Evolutionary conservation across 2,888 invertebrate species (phyloP).

Genomic region (Scrobipalpa atriplicella): DNA sequence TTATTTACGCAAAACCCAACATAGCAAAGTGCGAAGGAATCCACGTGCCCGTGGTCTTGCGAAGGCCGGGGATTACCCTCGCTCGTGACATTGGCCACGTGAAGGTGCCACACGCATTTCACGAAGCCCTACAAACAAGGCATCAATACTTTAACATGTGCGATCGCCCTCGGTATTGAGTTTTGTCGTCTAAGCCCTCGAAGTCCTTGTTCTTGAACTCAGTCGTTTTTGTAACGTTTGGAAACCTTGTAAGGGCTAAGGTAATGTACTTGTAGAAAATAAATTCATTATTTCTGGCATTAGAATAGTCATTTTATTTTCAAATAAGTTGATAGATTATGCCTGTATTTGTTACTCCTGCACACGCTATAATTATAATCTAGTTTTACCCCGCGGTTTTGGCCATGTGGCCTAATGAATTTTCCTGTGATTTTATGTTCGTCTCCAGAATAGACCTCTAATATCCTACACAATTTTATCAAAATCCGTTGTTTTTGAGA

Average conservation of each 20-base stretch:
- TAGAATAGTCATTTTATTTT: no score
- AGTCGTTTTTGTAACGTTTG: background rate
- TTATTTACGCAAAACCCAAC: no score
- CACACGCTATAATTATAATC: no score
- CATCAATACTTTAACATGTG: constrained; percentile 15
- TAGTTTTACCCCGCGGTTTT: no score
- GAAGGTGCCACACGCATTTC: constrained; percentile 8
- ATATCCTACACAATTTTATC: no score
- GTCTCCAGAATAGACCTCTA: no score
- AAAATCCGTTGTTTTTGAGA: no score
- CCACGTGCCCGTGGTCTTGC: constrained; percentile 45
- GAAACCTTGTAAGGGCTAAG: constrained; percentile 4
- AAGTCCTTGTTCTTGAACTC: constrained; percentile 18
- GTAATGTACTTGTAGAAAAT: background rate
- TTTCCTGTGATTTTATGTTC: no score
- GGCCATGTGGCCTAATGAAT: no score
- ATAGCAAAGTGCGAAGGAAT: constrained; percentile 39
- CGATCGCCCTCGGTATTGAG: constrained; percentile 13
- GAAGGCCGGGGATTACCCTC: constrained; percentile 62
- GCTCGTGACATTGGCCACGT: constrained; percentile 57
- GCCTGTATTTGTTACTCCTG: no score
- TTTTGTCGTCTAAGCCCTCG: background rate
- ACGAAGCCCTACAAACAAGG: constrained; percentile 22
- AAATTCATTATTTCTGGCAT: background rate
- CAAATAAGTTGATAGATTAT: no score